Conservation (phyloP, 2,113 vertebrate species). For the Thermophis baileyi region DNA sequence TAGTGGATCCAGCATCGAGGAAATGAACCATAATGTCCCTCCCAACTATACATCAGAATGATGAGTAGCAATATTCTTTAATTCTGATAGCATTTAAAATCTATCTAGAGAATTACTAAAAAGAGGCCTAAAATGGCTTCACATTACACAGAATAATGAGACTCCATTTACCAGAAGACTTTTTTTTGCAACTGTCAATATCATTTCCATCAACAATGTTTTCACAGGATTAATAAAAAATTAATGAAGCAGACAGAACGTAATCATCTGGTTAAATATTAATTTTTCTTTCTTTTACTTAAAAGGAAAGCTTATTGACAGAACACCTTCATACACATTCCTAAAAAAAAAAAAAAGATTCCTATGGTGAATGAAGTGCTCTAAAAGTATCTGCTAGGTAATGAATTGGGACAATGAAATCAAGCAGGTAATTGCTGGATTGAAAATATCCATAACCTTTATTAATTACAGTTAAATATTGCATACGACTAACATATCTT, state of each 20-base stretch:
- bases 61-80: conserved; percentile 35
- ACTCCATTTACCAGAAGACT: conserved; percentile 69
- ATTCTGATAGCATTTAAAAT: conserved; percentile 30
- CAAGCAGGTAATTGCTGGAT: neutral
- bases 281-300: conserved; percentile 56
- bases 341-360: neutral
- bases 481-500: neutral
- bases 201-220: conserved; percentile 66
- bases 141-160: conserved; percentile 34
- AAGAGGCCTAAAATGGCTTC: conserved; percentile 34
- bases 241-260: conserved; percentile 72
- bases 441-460: neutral
- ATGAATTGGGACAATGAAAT: neutral
- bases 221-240: conserved; percentile 71
- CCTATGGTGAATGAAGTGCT: neutral
- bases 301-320: conserved; percentile 58
- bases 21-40: neutral
- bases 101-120: conserved; percentile 45
- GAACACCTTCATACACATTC: conserved; percentile 32
- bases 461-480: neutral
- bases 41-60: conserved; percentile 23
- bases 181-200: conserved; percentile 63
- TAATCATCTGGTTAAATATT: conserved; percentile 75
- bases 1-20: neutral
- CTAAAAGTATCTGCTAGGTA: neutral